Conservation (phyloP, 2,888 invertebrate genomes). For the Iselma pallidipennis region DNA sequence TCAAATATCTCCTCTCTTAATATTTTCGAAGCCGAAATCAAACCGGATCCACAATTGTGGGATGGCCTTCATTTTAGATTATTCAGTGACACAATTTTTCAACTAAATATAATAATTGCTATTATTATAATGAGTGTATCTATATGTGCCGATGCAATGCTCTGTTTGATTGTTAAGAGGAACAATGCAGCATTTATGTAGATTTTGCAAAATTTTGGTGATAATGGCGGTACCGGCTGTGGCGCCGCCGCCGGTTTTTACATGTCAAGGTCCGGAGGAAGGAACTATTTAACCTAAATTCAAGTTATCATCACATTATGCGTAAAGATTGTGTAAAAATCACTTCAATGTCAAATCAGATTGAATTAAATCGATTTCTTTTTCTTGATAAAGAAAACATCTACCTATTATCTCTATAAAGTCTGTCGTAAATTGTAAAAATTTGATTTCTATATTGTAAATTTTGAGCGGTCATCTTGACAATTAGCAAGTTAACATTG, state of each 20-base stretch:
- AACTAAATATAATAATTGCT: neutral
- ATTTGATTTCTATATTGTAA: no score
- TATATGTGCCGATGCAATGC: no score
- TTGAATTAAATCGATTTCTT: no score
- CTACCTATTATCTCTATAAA: no score
- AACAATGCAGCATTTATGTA: no score
- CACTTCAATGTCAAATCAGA: neutral
- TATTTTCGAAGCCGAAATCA: neutral
- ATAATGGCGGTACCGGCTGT: neutral
- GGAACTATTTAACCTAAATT: neutral
- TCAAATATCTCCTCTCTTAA: neutral
- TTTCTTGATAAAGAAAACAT: no score
- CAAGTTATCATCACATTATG: neutral
- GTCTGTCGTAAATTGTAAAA: no score
- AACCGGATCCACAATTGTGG: neutral
- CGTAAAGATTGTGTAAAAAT: neutral
- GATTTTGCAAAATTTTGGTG: neutral
- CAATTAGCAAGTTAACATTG: no score
- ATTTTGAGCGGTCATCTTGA: no score
- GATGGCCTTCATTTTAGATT: slow-evolving; percentile 16
- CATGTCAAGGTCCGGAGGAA: neutral
- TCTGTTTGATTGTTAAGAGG: no score
- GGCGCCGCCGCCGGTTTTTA: neutral
- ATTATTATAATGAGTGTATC: neutral
- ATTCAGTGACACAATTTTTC: slow-evolving; percentile 16